Conservation (phyloP, 2,888 invertebrate species). For the Sphaeridia pumilis region DNA sequence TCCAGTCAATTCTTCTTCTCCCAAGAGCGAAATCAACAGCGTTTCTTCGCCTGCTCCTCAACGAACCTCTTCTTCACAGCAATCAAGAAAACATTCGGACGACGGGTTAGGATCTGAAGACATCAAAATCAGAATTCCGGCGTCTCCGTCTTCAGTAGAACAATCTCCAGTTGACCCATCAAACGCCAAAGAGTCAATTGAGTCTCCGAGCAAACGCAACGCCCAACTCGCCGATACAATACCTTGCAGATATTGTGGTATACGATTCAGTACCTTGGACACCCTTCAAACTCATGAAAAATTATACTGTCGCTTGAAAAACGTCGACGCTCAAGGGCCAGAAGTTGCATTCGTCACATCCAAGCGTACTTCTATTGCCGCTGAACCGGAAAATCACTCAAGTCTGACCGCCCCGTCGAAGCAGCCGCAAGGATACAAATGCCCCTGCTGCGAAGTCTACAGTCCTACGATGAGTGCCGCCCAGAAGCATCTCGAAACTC, state of each 20-base stretch:
- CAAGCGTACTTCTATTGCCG: too few species aligned
- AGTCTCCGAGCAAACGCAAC: neutral
- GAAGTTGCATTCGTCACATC: neutral
- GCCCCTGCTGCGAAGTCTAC: slow-evolving; percentile 75
- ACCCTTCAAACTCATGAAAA: slow-evolving; percentile 88
- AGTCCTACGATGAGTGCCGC: slow-evolving; percentile 77
- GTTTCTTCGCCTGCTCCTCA: neutral
- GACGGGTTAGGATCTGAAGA: too few species aligned
- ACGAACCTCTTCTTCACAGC: too few species aligned
- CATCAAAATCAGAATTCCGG: too few species aligned
- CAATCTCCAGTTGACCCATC: neutral
- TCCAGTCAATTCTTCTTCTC: slow-evolving; percentile 10
- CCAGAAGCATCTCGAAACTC: slow-evolving; percentile 84
- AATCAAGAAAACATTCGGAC: too few species aligned
- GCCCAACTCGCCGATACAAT: too few species aligned
- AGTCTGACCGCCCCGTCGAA: slow-evolving; percentile 22
- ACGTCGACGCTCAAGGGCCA: slow-evolving; percentile 47
- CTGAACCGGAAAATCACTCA: too few species aligned
- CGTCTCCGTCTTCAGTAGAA: too few species aligned
- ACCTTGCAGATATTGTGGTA: slow-evolving; percentile 88
- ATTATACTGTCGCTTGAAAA: slow-evolving; percentile 74
- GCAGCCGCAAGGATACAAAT: slow-evolving; percentile 55
- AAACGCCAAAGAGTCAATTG: neutral
- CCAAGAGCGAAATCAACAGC: slow-evolving; percentile 8
- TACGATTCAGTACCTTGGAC: slow-evolving; percentile 85